phyloP scores from a whole-genome alignment of 2,888 invertebrate species.

The Odontomyia ornata region DNA sequence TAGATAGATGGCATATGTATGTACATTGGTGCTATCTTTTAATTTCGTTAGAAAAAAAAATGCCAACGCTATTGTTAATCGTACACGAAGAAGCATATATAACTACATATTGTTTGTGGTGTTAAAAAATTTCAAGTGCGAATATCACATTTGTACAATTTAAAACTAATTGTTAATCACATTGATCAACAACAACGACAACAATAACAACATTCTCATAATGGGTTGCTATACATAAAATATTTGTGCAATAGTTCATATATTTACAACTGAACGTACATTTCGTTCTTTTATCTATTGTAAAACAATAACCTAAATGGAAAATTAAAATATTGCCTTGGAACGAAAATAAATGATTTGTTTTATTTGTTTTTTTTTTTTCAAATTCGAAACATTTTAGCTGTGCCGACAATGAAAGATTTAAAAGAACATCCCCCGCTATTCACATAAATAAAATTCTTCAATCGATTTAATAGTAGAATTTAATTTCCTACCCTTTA shows the following conservation, averaged over 20 bases:
- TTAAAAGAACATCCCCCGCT: no score
- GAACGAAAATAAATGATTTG: not conserved
- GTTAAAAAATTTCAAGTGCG: not conserved
- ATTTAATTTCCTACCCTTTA: no score
- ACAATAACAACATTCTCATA: conserved; percentile 9
- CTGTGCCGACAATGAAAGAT: no score
- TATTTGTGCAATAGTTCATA: not conserved
- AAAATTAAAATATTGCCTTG: not conserved
- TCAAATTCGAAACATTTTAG: no score
- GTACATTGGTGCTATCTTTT: not conserved
- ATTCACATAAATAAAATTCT: no score
- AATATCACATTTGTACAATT: not conserved
- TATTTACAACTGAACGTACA: conserved; percentile 9
- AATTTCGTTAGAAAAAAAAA: not conserved
- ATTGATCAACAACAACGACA: conserved; percentile 6
- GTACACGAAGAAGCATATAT: not conserved
- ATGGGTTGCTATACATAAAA: not conserved
- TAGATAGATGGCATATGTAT: not conserved
- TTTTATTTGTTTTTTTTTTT: not conserved
- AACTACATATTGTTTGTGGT: not conserved
- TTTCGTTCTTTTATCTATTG: not conserved
- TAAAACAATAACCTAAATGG: not conserved
- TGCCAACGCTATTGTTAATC: no score
- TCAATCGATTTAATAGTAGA: no score
- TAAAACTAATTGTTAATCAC: conserved; percentile 23